These are phyloP conservation scores for Phaethornis superciliosus DNA, from an alignment of 2,113 vertebrate species.

Conservation along the genomic window DNA sequence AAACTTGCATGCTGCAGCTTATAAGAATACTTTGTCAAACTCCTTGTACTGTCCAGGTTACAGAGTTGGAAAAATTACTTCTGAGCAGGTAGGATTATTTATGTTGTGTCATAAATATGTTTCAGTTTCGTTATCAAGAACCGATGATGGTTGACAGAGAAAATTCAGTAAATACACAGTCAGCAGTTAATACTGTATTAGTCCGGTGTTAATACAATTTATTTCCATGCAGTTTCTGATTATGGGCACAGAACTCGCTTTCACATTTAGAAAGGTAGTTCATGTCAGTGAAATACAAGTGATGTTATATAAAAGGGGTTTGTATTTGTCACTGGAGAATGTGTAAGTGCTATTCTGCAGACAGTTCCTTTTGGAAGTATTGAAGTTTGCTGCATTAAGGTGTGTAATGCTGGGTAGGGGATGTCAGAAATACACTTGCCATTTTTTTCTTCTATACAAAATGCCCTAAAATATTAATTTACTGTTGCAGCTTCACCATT, in stretches of 20 bases:
- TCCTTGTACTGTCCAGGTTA: slow-evolving; percentile 93
- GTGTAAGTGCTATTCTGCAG: background rate
- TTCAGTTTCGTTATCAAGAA: background rate
- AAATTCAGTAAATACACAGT: background rate
- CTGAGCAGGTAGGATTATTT: slow-evolving; percentile 85
- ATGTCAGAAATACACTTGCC: background rate
- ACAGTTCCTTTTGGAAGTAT: background rate
- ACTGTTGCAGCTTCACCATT: slow-evolving; percentile 84
- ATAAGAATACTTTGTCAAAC: slow-evolving; percentile 88
- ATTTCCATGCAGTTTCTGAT: background rate
- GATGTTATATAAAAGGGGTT: background rate
- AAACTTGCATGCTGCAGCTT: slow-evolving; percentile 88
- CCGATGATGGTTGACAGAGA: background rate
- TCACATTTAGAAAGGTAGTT: background rate
- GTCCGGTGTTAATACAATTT: background rate
- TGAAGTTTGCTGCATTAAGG: background rate
- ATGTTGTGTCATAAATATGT: background rate
- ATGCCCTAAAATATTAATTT: slow-evolving; percentile 33
- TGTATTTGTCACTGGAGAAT: background rate
- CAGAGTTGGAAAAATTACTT: slow-evolving; percentile 84
- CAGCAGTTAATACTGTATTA: background rate
- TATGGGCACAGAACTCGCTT: background rate
- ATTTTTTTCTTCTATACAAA: background rate
- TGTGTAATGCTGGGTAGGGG: background rate
- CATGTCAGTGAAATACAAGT: background rate